Conservation (phyloP, 2,113 vertebrate species). For the Erpornis zantholeuca region DNA sequence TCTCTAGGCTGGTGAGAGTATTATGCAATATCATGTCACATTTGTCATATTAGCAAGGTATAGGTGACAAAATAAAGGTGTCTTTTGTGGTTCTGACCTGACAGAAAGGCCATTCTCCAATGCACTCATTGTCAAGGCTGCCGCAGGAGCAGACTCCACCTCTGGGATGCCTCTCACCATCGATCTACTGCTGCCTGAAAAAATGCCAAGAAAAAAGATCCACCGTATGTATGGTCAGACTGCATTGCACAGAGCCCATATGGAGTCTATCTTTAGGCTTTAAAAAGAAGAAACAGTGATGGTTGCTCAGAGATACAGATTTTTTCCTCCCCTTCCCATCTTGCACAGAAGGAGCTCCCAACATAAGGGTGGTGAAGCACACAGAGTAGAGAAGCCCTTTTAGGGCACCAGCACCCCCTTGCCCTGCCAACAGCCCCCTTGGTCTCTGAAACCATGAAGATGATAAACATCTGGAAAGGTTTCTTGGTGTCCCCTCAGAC, state of each 20-base stretch:
- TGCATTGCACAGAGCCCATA: background rate
- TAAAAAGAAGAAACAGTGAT: background rate
- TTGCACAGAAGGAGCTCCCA: background rate
- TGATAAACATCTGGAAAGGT: background rate
- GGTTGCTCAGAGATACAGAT: conserved; percentile 25
- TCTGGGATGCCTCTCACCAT: background rate
- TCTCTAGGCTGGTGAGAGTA: background rate
- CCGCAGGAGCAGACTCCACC: background rate
- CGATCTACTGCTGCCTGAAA: background rate
- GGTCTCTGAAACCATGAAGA: background rate
- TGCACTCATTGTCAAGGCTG: background rate
- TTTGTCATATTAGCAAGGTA: background rate
- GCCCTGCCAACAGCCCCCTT: background rate
- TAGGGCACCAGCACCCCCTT: background rate
- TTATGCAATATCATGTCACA: background rate
- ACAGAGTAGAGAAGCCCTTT: background rate
- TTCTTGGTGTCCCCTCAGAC: background rate
- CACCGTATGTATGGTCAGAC: background rate
- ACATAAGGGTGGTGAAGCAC: fast-evolving
- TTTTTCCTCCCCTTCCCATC: background rate
- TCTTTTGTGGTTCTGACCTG: background rate
- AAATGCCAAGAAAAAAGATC: background rate
- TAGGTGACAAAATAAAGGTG: background rate
- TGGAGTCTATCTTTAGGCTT: conserved; percentile 45
- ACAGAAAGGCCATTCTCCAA: background rate